Evolutionary conservation across 2,888 invertebrate genomes (phyloP), one percentile per base, ranked within the genome.

Genomic region (Aethes cnicana): DNA sequence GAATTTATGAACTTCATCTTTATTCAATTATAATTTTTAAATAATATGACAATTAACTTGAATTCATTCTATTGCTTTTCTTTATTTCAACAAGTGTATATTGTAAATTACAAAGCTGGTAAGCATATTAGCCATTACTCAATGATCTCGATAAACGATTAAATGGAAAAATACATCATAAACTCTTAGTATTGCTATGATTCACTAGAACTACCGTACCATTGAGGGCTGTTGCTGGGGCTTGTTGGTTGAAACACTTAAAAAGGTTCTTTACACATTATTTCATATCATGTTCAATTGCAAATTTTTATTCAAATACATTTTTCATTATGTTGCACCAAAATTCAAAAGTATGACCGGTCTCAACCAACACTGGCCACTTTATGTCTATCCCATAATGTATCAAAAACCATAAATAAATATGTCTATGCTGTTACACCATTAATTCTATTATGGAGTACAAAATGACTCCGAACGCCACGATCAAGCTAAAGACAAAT

Each of bases 331-430:
- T 14, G 1, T 12, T 8, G 36, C 11, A 1, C 6, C 14, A 32
- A 14, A 14, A 2, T 2, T 16, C 7, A 9, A 39, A 3, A 18
- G 9, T 5, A 0, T 28, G 18, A 28, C 8, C 17, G 25, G 17
- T 48, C 47, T 42, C 35, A 42, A 49, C 16, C 42, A 42, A 49
- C 7, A 42, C 32, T 14, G 12, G 12, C 20, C 16, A 21, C 39
- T 48, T 33, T 26, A 28, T 33, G 14, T 26, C 53, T 39, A 46
- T 48, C 49, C 53, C 47, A 35, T 55, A 53, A 32, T 48, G 36
- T 56, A 57, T 50, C 33, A 60, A 58, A 58, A 60, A 53, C 54
- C 58, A 55, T 60, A 58, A 62, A 57, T 62, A 47, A 57, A 56
- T 43, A 44, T 56, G 43, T 53, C 48, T 44, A 54, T 41, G 43